These are phyloP conservation scores for Gambusia affinis DNA, from an alignment of 2,113 vertebrate genomes.

Conservation along the genomic window DNA sequence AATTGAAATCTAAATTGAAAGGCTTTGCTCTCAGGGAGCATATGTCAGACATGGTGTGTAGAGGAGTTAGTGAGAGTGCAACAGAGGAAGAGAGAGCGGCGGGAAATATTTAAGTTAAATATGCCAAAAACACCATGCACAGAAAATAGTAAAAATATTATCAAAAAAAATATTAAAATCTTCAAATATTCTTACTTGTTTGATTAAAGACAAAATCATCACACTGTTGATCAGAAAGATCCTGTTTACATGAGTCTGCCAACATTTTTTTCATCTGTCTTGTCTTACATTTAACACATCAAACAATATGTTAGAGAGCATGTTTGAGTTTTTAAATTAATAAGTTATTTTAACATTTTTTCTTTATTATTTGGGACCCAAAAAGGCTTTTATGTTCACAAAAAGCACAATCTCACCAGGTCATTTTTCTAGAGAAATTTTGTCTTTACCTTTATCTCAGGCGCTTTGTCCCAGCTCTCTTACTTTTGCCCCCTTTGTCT, in stretches of 20 bases:
- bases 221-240: neutral
- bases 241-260: neutral
- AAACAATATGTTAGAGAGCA: neutral
- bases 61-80: constrained; percentile 41
- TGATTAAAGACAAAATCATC: neutral
- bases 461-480: constrained; percentile 53
- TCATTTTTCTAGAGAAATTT: neutral
- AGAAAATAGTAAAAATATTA: neutral
- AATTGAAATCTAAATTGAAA: constrained; percentile 86
- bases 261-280: neutral
- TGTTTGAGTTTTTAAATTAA: neutral
- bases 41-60: constrained; percentile 64
- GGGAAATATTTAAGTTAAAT: constrained; percentile 40
- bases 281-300: neutral
- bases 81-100: constrained; percentile 23
- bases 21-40: constrained; percentile 74
- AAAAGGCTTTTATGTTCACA: neutral
- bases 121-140: constrained; percentile 13
- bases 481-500: constrained; percentile 25
- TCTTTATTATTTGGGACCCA: neutral
- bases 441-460: constrained; percentile 60
- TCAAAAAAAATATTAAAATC: too few relatives aligned
- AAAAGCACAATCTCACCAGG: neutral
- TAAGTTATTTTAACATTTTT: neutral
- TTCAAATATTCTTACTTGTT: neutral